Evolutionary conservation across 1,140 invertebrate genomes (phyloP).

Genomic region (Zaprionus capensis): DNA sequence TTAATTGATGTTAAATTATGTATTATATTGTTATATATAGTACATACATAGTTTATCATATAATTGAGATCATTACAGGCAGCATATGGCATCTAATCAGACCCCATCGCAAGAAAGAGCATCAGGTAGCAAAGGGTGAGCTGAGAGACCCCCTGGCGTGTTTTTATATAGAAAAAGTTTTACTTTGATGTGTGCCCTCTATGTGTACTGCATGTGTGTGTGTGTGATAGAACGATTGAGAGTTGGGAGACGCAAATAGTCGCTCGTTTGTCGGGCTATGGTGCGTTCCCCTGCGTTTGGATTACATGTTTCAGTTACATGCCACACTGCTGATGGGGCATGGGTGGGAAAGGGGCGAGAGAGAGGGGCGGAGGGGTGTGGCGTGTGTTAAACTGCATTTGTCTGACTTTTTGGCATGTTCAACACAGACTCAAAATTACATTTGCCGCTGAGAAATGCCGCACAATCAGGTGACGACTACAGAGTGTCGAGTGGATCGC

Average conservation of each 20-base stretch:
- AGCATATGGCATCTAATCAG: neutral
- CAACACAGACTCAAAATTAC: constrained; percentile 66
- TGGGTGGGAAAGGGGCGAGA: neutral
- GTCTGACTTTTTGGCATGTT: constrained; percentile 60
- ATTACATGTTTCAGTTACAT: constrained; percentile 75
- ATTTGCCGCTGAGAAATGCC: constrained; percentile 58
- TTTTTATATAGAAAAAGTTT: constrained; percentile 81
- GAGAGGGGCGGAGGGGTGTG: constrained; percentile 10
- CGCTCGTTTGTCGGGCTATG: constrained; percentile 43
- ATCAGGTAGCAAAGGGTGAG: constrained; percentile 48
- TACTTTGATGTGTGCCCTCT: constrained; percentile 67
- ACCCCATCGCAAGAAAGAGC: neutral
- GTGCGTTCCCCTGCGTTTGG: constrained; percentile 54
- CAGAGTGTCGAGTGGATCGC: constrained; percentile 44
- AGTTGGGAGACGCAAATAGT: constrained; percentile 31
- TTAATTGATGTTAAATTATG: too few species aligned
- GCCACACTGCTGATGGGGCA: constrained; percentile 45
- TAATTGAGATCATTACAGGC: neutral
- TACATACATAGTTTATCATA: neutral
- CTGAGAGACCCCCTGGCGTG: constrained; percentile 71
- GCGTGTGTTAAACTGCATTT: constrained; percentile 79
- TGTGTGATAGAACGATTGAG: constrained; percentile 25
- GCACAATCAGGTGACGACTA: constrained; percentile 71
- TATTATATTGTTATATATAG: neutral
- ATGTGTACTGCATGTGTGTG: constrained; percentile 12